These are phyloP conservation scores for Drosophila burlai DNA, from an alignment of 1,140 invertebrate species.

Conservation along the genomic window DNA sequence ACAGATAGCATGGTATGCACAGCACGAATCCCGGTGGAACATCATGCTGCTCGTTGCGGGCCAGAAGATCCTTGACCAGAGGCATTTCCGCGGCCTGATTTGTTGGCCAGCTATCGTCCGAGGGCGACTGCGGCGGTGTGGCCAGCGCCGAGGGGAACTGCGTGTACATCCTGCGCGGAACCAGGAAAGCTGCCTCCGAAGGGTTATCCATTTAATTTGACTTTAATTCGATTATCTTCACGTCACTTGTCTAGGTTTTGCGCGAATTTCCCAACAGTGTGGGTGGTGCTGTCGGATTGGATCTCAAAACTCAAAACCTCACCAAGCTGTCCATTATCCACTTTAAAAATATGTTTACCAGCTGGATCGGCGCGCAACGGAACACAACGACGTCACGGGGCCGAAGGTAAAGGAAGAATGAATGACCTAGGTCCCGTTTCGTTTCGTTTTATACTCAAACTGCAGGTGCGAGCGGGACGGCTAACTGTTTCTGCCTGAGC, in stretches of 20 bases:
- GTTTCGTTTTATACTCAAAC: not conserved
- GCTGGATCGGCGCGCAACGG: not conserved
- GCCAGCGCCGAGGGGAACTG: constrained; percentile 3
- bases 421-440: not conserved
- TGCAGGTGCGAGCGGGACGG: not conserved
- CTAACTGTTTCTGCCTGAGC: not conserved
- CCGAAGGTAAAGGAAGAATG: not conserved
- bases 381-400: no score
- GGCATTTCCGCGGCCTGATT: constrained; percentile 14
- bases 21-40: constrained; percentile 20
- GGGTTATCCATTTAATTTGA: not conserved
- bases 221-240: constrained; percentile 1
- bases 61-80: constrained; percentile 14
- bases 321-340: not conserved
- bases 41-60: not conserved
- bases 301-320: not conserved
- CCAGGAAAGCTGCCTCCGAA: no score
- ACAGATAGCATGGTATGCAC: constrained; percentile 56
- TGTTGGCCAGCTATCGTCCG: not conserved
- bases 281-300: not conserved
- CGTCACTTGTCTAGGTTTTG: not conserved
- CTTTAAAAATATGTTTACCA: not conserved
- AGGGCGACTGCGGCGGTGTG: constrained; percentile 53
- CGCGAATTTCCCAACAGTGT: not conserved
- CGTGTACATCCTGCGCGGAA: not conserved